Conservation (phyloP, 2,113 vertebrate genomes). For the Glareola pratincola region DNA sequence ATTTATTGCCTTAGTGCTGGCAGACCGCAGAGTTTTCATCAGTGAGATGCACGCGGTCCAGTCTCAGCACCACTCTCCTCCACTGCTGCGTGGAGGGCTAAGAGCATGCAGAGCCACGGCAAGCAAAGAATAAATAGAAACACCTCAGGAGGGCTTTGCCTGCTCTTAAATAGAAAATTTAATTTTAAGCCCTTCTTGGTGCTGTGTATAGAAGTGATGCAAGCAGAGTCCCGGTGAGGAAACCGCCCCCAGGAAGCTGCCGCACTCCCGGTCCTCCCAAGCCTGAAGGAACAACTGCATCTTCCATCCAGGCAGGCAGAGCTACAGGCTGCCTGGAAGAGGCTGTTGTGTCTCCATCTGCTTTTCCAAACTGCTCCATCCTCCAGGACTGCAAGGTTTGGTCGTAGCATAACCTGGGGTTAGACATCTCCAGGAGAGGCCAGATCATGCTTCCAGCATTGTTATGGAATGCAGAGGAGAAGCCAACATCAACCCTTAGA, state of each 20-base stretch:
- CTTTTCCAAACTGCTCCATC: neutral
- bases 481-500: neutral
- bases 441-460: neutral
- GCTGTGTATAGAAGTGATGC: neutral
- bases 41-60: accelerated
- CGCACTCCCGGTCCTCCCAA: neutral
- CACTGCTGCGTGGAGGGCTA: neutral
- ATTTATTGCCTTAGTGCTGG: neutral
- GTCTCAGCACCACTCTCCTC: neutral
- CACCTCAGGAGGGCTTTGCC: neutral
- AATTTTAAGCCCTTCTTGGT: neutral
- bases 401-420: neutral
- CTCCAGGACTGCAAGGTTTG: neutral
- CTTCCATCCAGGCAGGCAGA: neutral
- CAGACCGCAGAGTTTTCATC: neutral
- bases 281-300: neutral
- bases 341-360: neutral
- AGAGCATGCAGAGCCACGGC: neutral
- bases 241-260: neutral
- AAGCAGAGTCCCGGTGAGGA: neutral
- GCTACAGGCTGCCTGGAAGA: neutral
- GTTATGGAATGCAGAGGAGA: neutral
- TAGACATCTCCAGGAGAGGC: neutral
- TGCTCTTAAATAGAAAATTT: neutral
- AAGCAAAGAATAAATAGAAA: neutral